Percentiles rank a stretch among this genome's conserved stretches.
Conservation (phyloP, 1,140 invertebrate species). For the Bilobella aurantiaca region DNA sequence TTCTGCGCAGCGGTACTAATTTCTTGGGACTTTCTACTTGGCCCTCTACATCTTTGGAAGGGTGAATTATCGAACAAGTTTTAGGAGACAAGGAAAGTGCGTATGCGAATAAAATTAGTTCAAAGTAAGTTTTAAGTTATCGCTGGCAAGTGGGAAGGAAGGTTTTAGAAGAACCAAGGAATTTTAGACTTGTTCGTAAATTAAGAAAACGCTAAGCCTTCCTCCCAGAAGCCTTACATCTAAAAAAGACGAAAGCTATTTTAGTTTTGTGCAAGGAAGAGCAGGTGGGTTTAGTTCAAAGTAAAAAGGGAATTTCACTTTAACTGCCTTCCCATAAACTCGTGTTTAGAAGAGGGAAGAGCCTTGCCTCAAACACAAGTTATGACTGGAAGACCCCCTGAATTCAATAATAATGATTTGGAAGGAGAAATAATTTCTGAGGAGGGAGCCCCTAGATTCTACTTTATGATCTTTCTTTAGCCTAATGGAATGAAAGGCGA, state of each 20-base stretch:
- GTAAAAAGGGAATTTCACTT: neutral
- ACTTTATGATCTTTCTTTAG: neutral
- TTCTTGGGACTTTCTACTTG: neutral
- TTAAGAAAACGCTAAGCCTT: neutral
- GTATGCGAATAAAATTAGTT: neutral
- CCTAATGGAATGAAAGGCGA: neutral
- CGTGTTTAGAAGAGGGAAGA: neutral
- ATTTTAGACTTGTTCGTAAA: neutral
- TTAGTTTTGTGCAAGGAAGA: neutral
- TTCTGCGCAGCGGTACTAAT: no score
- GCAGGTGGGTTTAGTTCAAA: constrained; percentile 5
- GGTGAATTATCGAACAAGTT: no score
- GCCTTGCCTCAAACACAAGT: neutral
- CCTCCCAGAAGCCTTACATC: neutral
- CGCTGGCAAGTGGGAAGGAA: no score
- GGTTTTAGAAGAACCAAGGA: neutral
- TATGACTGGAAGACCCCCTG: neutral
- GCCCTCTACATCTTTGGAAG: neutral
- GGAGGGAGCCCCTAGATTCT: neutral
- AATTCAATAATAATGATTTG: constrained; percentile 1
- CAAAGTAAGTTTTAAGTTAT: neutral
- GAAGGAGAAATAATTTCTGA: neutral
- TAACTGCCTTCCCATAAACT: neutral
- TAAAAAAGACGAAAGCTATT: neutral
- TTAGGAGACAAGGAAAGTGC: no score